Evolutionary conservation across 2,113 vertebrate genomes (phyloP).

Genomic region (Empidonax traillii): DNA sequence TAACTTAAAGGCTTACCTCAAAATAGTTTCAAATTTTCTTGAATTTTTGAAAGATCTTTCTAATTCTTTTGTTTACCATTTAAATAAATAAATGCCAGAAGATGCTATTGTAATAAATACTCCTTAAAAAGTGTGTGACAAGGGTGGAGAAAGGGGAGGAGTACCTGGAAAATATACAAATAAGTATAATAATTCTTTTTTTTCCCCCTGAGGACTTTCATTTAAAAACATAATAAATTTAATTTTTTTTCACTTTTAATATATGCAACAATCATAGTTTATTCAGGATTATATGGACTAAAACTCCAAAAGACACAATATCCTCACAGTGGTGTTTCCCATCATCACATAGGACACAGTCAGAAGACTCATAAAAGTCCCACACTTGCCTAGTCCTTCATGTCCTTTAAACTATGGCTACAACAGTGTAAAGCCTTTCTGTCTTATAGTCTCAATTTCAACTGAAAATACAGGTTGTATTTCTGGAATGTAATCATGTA

Average conservation of each 20-base stretch:
- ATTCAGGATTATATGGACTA: not conserved
- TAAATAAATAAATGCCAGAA: not conserved
- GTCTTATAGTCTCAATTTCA: not conserved
- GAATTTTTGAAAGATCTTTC: not conserved
- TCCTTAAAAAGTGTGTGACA: not conserved
- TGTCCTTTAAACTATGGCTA: not conserved
- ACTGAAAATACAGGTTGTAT: not conserved
- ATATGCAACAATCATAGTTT: not conserved
- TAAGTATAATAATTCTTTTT: not conserved
- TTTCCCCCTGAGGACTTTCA: fast-evolving
- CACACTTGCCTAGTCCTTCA: not conserved
- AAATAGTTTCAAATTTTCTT: not conserved
- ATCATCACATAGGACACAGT: not conserved
- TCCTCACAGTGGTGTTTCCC: not conserved
- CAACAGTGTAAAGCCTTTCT: not conserved
- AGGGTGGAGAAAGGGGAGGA: not conserved
- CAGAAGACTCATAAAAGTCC: not conserved
- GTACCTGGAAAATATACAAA: not conserved
- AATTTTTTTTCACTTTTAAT: not conserved
- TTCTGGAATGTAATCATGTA: not conserved
- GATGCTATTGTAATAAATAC: not conserved
- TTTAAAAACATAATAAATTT: not conserved
- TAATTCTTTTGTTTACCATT: not conserved
- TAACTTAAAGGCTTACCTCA: not conserved
- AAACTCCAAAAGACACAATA: not conserved